A percentile compares a stretch with the other conserved stretches of the same genome.
Conservation (phyloP, 53 echinoderm and acorn worm genomes). For the Luidia sarsii region DNA sequence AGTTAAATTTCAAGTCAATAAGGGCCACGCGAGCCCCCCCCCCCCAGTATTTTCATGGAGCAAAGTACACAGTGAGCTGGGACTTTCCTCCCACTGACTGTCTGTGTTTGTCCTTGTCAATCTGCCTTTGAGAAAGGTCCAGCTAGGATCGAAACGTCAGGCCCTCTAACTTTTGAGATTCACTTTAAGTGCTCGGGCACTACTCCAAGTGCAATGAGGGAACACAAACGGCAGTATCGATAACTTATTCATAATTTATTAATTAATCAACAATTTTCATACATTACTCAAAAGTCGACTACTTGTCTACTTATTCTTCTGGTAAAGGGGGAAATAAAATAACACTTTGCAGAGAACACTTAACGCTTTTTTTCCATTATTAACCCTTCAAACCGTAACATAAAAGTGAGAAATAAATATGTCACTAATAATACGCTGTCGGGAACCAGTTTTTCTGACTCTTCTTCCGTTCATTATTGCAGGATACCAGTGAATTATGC, state of each 20-base stretch:
- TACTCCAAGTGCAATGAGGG: no score
- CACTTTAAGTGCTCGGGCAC: no score
- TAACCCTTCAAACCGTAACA: not conserved
- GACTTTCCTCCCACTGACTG: no score
- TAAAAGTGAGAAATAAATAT: not conserved
- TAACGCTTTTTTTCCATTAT: not conserved
- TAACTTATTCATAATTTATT: slow-evolving; percentile 55
- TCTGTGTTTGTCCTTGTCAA: no score
- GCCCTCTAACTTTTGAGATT: no score
- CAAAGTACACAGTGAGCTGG: no score
- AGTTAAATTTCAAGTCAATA: no score
- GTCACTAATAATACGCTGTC: not conserved
- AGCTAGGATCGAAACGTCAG: no score
- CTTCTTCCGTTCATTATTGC: not conserved
- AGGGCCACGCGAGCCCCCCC: no score
- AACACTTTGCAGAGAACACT: not conserved
- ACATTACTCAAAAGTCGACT: slow-evolving; percentile 36
- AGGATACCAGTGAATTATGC: slow-evolving; percentile 14
- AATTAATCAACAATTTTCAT: slow-evolving; percentile 51
- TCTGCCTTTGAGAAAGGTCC: no score
- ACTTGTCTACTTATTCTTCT: slow-evolving; percentile 32
- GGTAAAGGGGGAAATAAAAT: not conserved
- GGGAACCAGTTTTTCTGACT: not conserved
- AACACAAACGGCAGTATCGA: no score
- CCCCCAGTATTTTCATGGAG: no score